Evolutionary conservation across 2,888 invertebrate genomes (phyloP), one percentile per base, ranked within the genome.

Genomic region (Acronicta psi): DNA sequence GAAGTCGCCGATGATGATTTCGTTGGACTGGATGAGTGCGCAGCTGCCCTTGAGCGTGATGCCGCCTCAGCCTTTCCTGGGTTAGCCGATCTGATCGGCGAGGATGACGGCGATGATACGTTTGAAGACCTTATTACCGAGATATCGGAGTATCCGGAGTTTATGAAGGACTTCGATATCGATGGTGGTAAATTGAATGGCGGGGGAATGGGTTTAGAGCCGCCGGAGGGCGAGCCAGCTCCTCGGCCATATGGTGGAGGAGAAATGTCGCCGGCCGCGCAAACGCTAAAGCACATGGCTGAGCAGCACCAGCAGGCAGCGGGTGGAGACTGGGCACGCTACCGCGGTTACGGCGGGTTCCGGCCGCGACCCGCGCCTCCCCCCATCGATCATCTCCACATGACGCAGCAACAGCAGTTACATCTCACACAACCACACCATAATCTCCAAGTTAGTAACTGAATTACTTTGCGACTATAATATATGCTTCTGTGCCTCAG

Each of bases 281-380:
- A 99, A 92, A 99, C 98, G 0, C 94, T 99, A 51, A 99, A 99
- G 87, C 98, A 99, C 83, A 98, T 99, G 98, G 99, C 99, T 37
- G 98, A 99, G 87, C 99, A 99, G 88, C 99, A 99, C 90, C 98
- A 98, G 91, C 98, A 98, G 90, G 92, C 92, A 60, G 84, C 93
- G 29, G 93, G 92, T 85, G 96, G 97, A 2, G 95, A 95, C 85
- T 95, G 92, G 85, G 85, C 87, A 67, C 89, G 93, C 53, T 93
- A 89, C 94, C 96, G 93, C 43, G 88, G 87, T 89, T 96, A 88
- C 94, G 95, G 85, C 94, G 78, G 88, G 51, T 91, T 92, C 79
- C 85, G 95, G 52, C 85, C 94, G 76, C 93, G 93, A 57, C 88
- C 84, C 73, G 86, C 83, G 80, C 93, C 85, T 81, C 79, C 89